Conservation (phyloP, 1,140 invertebrate genomes). For the Chironomus striatipennis region DNA sequence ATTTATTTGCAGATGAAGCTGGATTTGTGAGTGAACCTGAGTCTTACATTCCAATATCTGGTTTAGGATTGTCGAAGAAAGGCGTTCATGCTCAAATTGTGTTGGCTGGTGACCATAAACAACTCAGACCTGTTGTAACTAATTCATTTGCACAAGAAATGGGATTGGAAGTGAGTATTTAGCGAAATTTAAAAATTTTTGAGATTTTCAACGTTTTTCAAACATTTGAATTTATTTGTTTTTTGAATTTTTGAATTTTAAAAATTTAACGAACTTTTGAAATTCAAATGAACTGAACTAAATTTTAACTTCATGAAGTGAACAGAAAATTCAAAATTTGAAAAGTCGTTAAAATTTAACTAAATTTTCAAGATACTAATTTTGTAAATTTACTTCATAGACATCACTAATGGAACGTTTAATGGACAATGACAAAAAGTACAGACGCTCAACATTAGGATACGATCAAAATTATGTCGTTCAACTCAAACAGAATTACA, state of each 20-base stretch:
- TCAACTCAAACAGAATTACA: constrained; percentile 56
- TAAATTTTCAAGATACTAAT: too few species aligned
- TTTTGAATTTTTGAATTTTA: too few species aligned
- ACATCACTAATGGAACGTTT: constrained; percentile 53
- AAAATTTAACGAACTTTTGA: too few species aligned
- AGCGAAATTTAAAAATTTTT: too few species aligned
- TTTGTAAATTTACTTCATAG: not conserved
- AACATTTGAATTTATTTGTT: too few species aligned
- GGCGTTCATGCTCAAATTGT: constrained; percentile 47
- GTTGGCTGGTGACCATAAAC: constrained; percentile 74
- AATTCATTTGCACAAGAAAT: constrained; percentile 44
- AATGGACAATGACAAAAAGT: constrained; percentile 41
- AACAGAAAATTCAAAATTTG: too few species aligned
- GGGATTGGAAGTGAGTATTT: constrained; percentile 38
- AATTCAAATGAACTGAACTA: too few species aligned
- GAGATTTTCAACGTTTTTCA: too few species aligned
- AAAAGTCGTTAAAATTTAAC: too few species aligned
- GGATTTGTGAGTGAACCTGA: constrained; percentile 76
- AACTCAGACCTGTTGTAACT: constrained; percentile 67
- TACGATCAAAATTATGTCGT: constrained; percentile 53
- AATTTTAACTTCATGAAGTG: too few species aligned
- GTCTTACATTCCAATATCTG: constrained; percentile 54
- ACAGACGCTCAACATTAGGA: constrained; percentile 39
- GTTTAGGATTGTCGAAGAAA: constrained; percentile 36
- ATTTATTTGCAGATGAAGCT: constrained; percentile 52